Evolutionary conservation across 2,888 invertebrate genomes (phyloP).

Genomic region (Cactoblastis cactorum): DNA sequence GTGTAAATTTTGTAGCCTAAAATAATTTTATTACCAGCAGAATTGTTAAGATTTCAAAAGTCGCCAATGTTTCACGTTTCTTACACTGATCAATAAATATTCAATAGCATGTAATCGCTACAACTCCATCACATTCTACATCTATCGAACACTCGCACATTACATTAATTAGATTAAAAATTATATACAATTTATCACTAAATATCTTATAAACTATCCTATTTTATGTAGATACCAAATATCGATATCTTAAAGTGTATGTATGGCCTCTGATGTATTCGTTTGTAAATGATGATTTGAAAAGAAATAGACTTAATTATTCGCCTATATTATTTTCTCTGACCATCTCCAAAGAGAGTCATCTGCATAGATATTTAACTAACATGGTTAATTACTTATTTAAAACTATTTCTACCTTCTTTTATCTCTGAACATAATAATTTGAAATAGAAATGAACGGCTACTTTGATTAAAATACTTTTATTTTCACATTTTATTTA

Average conservation of each 20-base stretch:
- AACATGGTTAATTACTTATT: conserved; percentile 31
- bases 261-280: conserved; percentile 60
- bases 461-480: conserved; percentile 9
- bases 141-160: conserved; percentile 77
- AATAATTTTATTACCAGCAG: background rate
- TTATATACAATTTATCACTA: conserved; percentile 75
- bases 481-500: conserved; percentile 9
- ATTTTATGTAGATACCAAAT: conserved; percentile 49
- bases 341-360: conserved; percentile 28
- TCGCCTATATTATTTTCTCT: conserved; percentile 30
- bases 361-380: conserved; percentile 28
- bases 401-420: conserved; percentile 30
- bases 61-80: conserved; percentile 16
- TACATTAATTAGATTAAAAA: conserved; percentile 72
- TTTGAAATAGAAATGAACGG: conserved; percentile 34
- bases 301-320: conserved; percentile 11
- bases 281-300: conserved; percentile 26
- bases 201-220: conserved; percentile 53
- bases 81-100: conserved; percentile 41
- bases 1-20: background rate
- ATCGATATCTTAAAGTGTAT: conserved; percentile 51
- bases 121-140: conserved; percentile 70
- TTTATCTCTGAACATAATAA: conserved; percentile 48
- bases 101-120: conserved; percentile 53
- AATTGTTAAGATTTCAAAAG: background rate